Percentiles rank a stretch among this genome's conserved stretches.
These are phyloP conservation scores for Pachypanchax playfairii DNA, from an alignment of 2,113 vertebrate genomes.

Conservation along the genomic window DNA sequence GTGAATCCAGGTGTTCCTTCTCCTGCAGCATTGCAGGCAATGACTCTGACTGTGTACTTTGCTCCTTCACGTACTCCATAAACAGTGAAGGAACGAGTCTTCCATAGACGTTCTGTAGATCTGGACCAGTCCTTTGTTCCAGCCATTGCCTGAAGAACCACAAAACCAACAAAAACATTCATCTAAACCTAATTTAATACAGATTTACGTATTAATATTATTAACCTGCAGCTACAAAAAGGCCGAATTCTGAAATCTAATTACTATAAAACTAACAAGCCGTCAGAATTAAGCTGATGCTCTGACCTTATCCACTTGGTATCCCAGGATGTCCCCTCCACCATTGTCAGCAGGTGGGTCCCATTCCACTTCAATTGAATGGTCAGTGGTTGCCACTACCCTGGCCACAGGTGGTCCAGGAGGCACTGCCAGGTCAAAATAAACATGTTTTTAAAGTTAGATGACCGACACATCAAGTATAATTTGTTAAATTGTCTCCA, in stretches of 20 bases:
- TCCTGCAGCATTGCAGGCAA: slow-evolving; percentile 89
- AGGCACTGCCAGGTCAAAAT: slow-evolving; percentile 79
- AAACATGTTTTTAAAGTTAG: too few relatives aligned
- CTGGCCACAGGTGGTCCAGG: slow-evolving; percentile 91
- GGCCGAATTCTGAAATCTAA: not conserved
- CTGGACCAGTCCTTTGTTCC: slow-evolving; percentile 95
- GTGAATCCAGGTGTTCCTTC: slow-evolving; percentile 95
- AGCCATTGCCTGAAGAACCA: slow-evolving; percentile 74
- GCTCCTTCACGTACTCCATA: slow-evolving; percentile 93
- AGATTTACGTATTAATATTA: not conserved
- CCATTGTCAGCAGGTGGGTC: slow-evolving; percentile 90
- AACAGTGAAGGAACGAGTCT: slow-evolving; percentile 84
- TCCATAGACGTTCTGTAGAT: slow-evolving; percentile 89
- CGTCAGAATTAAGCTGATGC: not conserved
- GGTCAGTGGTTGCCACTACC: slow-evolving; percentile 84
- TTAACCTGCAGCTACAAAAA: not conserved
- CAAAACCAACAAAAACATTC: not conserved
- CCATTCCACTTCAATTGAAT: slow-evolving; percentile 93
- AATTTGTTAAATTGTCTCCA: not conserved
- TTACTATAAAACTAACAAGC: not conserved
- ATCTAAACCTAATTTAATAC: not conserved
- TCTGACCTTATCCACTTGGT: slow-evolving; percentile 91
- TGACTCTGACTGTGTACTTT: slow-evolving; percentile 92
- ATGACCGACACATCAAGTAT: too few relatives aligned
- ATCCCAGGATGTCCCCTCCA: slow-evolving; percentile 92